Base-by-base conservation (phyloP, 2,888 invertebrate species). In the Isoperla grammatica region DNA sequence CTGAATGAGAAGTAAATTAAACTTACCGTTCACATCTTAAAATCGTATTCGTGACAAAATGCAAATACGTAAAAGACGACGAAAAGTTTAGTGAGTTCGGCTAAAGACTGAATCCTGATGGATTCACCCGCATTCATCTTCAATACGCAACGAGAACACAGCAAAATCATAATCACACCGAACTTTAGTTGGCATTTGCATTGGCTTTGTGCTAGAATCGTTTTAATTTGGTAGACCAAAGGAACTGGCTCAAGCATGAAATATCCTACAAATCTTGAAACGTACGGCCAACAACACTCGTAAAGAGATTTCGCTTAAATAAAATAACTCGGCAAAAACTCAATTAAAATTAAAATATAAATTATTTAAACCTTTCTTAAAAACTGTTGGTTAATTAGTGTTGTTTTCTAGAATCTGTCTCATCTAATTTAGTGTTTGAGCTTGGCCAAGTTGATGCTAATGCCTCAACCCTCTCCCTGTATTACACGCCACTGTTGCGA, bases 401-500 rank as follows among this genome's bases (percentile, higher is more conserved):
- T 37, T 53, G 39, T 53, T 53, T 53, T 53, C 53, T 53, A 20
- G 53, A 6, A 29, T 4, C 5, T 29, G 29, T 37, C 40, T 12
- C 19, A 39, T 12, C 53, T 53, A 53, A 53, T 53, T 53, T 53
- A 37, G 37, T 53, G 37, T 53, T 17, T 39, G 17, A 39, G 29
- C 13, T 50, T 35, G 29, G 29, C 29, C 8, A 29, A 29, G 29
- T 29, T 29, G 29, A 29, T 29, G 29, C 29, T 29, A 29, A 29
- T 8, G 8, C 8, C 29, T 29, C 29, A 29, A 4, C 29, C 29
- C 29, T 29, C 8, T 29, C 29, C 4, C 29, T 6, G 8, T 29
- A 29, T 29, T 29, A 29, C 29, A 58, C 57, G 58, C 58, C 29
- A 57, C 55, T 20, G 13, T 55, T 61, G 61, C 54, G 58, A 58